Evolutionary conservation across 2,888 invertebrate species (phyloP), one percentile per base, ranked within the genome.

Genomic region (Drosophila nr. fundita): DNA sequence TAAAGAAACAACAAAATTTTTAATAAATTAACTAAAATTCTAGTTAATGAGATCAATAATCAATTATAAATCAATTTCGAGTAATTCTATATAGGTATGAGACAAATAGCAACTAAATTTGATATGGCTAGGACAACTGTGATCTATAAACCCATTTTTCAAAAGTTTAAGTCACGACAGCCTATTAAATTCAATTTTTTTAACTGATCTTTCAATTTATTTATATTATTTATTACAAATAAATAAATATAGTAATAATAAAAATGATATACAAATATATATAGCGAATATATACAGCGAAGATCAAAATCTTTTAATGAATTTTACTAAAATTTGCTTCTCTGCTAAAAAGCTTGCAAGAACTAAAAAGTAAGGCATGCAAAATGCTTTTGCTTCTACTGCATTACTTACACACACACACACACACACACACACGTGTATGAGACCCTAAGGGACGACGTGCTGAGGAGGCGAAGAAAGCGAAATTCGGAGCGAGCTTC

Each of bases 381-480:
- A 53, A 58, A 68, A 8, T 3, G 24, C 36, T 60, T 68, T n/a
- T 21, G 30, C 21, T 61, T 24, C 50, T 50, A 36, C 45, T 42
- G 59, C 54, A 49, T 18, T 42, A 6, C 34, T 10, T 15, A 21
- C 18, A 34, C n/a, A 21, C 18, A 34, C 60, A 27, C 24, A 55
- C 21, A 38, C 15, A 50, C 27, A 8, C 10, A 10, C 7, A 21
- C 53, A 57, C 38, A 34, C 13, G n/a, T 53, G 38, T 27, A 21
- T 36, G 10, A 15, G 36, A 5, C 24, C 13, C 15, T 18, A 15
- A 48, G 55, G 29, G 52, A 27, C 49, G 74, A 60, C 50, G 63
- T 78, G 76, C 62, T 45, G 21, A 8, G 42, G 61, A 48, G 38
- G 57, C 62, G 49, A 66, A 45, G 60, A 45, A 45, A 68, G 73